Conservation (phyloP, 2,888 invertebrate genomes). For the Nymphalis c-album region DNA sequence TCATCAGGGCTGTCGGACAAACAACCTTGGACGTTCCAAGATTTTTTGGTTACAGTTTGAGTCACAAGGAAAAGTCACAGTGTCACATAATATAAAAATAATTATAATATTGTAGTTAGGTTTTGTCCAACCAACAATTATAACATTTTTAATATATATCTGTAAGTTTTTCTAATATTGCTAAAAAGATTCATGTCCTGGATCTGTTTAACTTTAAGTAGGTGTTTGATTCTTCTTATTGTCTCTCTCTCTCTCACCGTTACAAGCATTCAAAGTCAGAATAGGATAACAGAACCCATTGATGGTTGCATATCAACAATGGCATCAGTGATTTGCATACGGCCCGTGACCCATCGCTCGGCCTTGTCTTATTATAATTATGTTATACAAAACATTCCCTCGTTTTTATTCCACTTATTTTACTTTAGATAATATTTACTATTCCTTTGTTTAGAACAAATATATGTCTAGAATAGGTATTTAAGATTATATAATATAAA, state of each 20-base stretch:
- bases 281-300: conserved; percentile 5
- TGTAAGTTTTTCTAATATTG: no score
- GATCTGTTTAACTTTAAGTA: neutral
- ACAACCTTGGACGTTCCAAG: neutral
- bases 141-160: no score
- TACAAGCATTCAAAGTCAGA: conserved; percentile 1
- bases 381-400: conserved; percentile 39
- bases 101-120: no score
- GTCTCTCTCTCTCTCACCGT: neutral
- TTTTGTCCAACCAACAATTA: no score
- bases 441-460: no score
- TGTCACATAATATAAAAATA: neutral
- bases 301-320: conserved; percentile 54
- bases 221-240: no score
- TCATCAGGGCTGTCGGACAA: neutral
- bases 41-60: neutral
- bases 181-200: no score
- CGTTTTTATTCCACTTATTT: neutral
- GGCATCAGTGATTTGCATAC: conserved; percentile 67
- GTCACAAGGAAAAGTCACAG: neutral
- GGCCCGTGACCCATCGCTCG: conserved; percentile 68
- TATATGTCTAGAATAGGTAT: no score
- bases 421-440: no score
- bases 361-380: conserved; percentile 38
- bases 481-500: no score